Evolutionary conservation across 1,140 invertebrate genomes (phyloP), one percentile per base, ranked within the genome.

Genomic region (Drosophila burlai): DNA sequence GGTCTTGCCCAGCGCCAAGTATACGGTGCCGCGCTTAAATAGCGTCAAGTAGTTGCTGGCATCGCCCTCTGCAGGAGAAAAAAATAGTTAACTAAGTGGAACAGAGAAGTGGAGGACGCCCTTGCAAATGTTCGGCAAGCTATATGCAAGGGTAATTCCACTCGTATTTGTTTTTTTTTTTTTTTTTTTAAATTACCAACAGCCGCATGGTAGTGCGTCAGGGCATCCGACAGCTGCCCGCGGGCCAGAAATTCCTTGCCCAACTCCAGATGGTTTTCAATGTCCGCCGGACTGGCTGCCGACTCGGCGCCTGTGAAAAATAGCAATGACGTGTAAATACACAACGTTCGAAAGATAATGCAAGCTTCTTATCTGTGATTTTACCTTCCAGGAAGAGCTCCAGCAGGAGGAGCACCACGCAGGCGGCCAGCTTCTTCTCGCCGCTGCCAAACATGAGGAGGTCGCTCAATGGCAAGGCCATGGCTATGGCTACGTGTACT

Each of bases 161-260:
- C 15, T 60, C 5, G 4, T 16, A 24, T 38, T 16, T 29, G 4
- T 31, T 7, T 31, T 4, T 13, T 5, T 21, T 21, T 13, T 15
- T 24, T 9, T 42, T 21, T 21, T 13, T 15, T 24, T 9, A 36
- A 77, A 29, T 59, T 93, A 99, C 98, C 98, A 90, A 99, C 97
- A 81, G 99, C 99, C 63, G 97, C 97, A 95, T 99, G 99, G 94
- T 99, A 99, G 93, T 99, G 98, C 52, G 97, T 97, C 31, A 99
- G 93, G 1, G 99, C 99, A 95, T 99, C 99, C 52, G 97, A 96
- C 57, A 99, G 95, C 93, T 99, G 97, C 49, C 99, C 98, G 80
- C 96, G 96, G 9, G 97, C 96, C 76, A 99, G 94, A 92, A 99
- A 96, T 81, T 98, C 96, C 93, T 96, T 97, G 2, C 99, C 99